Evolutionary conservation across 2,797 vertebrate genomes (phyloP).

Genomic region (Hybognathus amarus): DNA sequence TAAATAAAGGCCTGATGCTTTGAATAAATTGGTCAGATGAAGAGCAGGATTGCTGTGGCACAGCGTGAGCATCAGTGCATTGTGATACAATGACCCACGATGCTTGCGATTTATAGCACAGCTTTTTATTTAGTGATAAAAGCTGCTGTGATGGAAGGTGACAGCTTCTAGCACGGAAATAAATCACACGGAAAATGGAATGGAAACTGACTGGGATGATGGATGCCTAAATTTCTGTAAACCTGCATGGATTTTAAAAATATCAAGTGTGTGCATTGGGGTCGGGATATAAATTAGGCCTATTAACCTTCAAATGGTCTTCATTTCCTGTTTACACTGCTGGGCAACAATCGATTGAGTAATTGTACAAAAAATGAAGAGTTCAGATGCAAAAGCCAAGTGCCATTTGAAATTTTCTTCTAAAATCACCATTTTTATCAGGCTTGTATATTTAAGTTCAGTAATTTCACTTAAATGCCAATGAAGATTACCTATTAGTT

Average conservation of each 20-base stretch:
- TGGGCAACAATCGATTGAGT: too few species aligned
- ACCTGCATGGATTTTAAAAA: conserved; percentile 47
- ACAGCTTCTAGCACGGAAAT: conserved; percentile 60
- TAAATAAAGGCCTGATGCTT: conserved; percentile 58
- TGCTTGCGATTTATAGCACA: conserved; percentile 57
- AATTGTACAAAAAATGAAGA: too few species aligned
- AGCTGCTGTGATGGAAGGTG: conserved; percentile 60
- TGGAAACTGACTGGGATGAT: conserved; percentile 51
- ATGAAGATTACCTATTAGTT: too few species aligned
- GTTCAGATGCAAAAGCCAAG: too few species aligned
- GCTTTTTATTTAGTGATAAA: conserved; percentile 66
- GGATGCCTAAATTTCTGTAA: conserved; percentile 50
- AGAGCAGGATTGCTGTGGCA: conserved; percentile 58
- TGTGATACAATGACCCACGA: conserved; percentile 49
- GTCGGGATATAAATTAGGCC: too few species aligned
- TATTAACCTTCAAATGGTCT: too few species aligned
- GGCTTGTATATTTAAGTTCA: too few species aligned
- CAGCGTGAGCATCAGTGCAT: conserved; percentile 41
- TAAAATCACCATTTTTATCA: too few species aligned
- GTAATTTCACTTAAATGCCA: too few species aligned
- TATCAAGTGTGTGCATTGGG: conserved; percentile 28
- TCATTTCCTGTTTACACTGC: too few species aligned
- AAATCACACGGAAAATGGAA: conserved; percentile 61
- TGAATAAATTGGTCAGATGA: conserved; percentile 63
- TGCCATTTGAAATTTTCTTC: too few species aligned